A percentile compares a stretch with the other conserved stretches of the same genome.
Evolutionary conservation across 2,113 vertebrate genomes (phyloP).

Genomic region (Nothocercus nigrocapillus): DNA sequence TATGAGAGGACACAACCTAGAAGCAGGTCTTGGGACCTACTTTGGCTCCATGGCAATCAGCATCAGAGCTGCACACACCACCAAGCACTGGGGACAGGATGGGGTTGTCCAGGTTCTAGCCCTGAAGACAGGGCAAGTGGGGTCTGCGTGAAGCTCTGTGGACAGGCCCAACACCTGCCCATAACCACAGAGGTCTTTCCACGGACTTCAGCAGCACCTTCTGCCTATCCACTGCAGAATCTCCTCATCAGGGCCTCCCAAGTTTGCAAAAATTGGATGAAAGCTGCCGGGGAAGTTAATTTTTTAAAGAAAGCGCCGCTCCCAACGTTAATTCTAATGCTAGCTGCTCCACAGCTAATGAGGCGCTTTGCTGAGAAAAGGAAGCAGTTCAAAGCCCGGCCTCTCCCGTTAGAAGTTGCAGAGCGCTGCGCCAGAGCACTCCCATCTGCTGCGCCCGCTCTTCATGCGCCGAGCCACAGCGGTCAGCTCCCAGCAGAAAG

Average conservation of each 20-base stretch:
- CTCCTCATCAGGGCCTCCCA: background rate
- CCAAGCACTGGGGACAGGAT: background rate
- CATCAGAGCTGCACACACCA: background rate
- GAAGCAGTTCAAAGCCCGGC: background rate
- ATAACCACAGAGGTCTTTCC: background rate
- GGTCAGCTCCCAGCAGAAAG: slow-evolving; percentile 57
- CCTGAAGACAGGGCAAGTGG: background rate
- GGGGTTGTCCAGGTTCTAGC: background rate
- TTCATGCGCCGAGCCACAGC: slow-evolving; percentile 22
- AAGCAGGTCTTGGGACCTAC: too few relatives aligned
- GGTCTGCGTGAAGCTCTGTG: background rate
- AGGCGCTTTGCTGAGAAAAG: slow-evolving; percentile 22
- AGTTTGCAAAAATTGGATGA: slow-evolving; percentile 32
- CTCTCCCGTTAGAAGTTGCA: slow-evolving; percentile 3
- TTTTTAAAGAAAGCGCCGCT: background rate
- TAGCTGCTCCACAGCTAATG: slow-evolving; percentile 31
- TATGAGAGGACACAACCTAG: background rate
- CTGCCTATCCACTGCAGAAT: fast-evolving
- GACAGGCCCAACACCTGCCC: background rate
- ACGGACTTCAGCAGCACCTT: fast-evolving
- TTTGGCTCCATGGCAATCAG: background rate
- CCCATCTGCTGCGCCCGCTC: slow-evolving; percentile 30
- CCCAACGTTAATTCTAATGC: slow-evolving; percentile 6
- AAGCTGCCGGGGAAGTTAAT: background rate
- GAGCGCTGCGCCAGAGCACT: background rate